Evolutionary conservation across 2,797 vertebrate genomes (phyloP), one percentile per base, ranked within the genome.

Genomic region (Smutsia temminckii): DNA sequence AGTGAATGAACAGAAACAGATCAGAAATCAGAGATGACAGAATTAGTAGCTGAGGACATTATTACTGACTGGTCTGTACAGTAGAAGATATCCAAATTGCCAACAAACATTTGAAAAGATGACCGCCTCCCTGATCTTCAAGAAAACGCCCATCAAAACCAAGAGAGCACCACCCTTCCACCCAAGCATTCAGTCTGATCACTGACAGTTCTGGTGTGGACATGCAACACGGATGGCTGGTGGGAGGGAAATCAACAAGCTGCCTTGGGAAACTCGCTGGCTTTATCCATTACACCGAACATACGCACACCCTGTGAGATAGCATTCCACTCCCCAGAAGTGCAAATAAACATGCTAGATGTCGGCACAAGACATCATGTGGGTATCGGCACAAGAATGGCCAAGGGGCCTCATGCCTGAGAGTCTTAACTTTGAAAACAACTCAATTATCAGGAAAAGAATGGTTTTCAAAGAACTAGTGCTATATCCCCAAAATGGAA

Each of bases 231-330:
- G 27, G 6, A 20, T 1, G 9, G 27, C n/a, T 25, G 17, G 23
- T 5, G 14, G 37, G 3, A 16, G 37, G 17, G 40, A 77, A 17
- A 12, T 3, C 16, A 53, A 78, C 16, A 49, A 72, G 34, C 5
- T 4, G n/a, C 37, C 42, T 9, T 27, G 59, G 51, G 46, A 63
- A 46, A 11, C 57, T 3, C 3, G 11, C 77, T 37, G 40, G 64
- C 37, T 78, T 37, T 25, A 23, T 5, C 78, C 27, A 21, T 17
- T 29, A 71, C 61, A 20, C 37, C 14, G 2, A 32, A 53, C 17
- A 34, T 10, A 13, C 0, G 1, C 49, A 16, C 9, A 1, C 17
- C 63, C 80, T 78, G 8, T 2, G 11, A 61, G 59, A 10, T 37
- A 49, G 61, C 51, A 49, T 12, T 16, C 63, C n/a, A n/a, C 49